Evolutionary conservation across 2,797 vertebrate genomes (phyloP).

Genomic region (Sebastes iracundus): DNA sequence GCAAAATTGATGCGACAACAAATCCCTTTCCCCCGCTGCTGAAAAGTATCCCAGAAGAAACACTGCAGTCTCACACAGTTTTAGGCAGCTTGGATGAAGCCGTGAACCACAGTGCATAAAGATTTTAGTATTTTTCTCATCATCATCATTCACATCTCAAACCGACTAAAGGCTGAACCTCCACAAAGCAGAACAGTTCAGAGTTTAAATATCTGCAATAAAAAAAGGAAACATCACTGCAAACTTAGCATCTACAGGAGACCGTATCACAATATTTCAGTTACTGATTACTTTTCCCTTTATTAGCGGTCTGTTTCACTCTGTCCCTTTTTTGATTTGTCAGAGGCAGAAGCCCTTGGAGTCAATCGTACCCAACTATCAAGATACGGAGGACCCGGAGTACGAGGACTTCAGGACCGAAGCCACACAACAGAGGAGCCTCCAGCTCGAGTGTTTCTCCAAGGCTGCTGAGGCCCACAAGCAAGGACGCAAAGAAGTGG

Average conservation of each 20-base stretch:
- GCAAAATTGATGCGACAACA: accelerated
- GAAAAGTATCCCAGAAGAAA: not conserved
- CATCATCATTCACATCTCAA: not conserved
- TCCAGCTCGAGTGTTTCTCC: slow-evolving; percentile 88
- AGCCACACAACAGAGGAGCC: slow-evolving; percentile 88
- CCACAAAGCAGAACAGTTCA: not conserved
- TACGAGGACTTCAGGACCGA: slow-evolving; percentile 95
- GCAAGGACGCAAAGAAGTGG: slow-evolving; percentile 91
- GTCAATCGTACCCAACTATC: slow-evolving; percentile 70
- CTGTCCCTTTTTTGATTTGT: not conserved
- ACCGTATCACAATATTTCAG: not conserved
- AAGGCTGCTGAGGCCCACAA: slow-evolving; percentile 93
- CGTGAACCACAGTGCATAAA: not conserved
- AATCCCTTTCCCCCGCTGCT: not conserved
- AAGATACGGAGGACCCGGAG: slow-evolving; percentile 90
- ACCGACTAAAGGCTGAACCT: not conserved
- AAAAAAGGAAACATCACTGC: not conserved
- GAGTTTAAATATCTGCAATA: not conserved
- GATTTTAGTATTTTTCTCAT: not conserved
- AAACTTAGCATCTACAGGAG: not conserved
- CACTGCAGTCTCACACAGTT: not conserved
- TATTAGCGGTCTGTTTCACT: not conserved
- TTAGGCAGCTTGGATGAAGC: not conserved
- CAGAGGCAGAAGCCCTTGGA: slow-evolving; percentile 57
- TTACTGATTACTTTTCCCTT: not conserved